A percentile compares a stretch with the other conserved stretches of the same genome.
These are phyloP conservation scores for Chrysochloris asiatica DNA, from an alignment of 2,113 vertebrate species.

Conservation along the genomic window DNA sequence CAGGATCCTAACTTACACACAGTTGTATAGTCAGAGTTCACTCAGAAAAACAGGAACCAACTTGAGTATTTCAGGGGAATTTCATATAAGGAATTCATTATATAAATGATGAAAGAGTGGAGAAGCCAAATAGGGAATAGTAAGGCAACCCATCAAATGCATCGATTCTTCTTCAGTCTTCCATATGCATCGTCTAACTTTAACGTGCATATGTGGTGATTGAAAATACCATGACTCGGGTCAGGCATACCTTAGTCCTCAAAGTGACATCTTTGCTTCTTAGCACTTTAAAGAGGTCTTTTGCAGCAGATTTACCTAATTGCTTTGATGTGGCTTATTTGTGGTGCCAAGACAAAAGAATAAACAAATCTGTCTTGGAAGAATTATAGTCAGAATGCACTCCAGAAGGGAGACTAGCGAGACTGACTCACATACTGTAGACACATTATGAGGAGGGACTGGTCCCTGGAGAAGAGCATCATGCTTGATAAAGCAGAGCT, in stretches of 20 bases:
- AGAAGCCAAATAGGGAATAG: neutral
- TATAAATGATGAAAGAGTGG: neutral
- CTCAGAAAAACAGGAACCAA: conserved; percentile 8
- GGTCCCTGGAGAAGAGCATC: neutral
- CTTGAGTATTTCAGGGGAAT: neutral
- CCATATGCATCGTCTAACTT: neutral
- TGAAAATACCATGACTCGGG: too few relatives aligned
- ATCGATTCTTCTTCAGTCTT: neutral
- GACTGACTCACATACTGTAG: neutral
- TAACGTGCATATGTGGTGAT: neutral
- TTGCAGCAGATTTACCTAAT: neutral
- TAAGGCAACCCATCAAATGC: neutral
- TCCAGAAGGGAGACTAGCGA: neutral
- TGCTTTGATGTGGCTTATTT: neutral
- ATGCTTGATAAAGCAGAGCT: neutral
- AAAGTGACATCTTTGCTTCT: neutral
- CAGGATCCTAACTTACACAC: neutral
- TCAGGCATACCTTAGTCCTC: neutral
- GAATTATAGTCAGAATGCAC: neutral
- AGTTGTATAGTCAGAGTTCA: neutral
- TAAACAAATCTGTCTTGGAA: neutral
- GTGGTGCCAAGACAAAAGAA: neutral
- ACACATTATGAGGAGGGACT: neutral
- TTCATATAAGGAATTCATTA: neutral
- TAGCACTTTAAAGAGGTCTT: neutral